phyloP scores from a whole-genome alignment of 2,888 invertebrate genomes.

The Dicyrtomina minuta region DNA sequence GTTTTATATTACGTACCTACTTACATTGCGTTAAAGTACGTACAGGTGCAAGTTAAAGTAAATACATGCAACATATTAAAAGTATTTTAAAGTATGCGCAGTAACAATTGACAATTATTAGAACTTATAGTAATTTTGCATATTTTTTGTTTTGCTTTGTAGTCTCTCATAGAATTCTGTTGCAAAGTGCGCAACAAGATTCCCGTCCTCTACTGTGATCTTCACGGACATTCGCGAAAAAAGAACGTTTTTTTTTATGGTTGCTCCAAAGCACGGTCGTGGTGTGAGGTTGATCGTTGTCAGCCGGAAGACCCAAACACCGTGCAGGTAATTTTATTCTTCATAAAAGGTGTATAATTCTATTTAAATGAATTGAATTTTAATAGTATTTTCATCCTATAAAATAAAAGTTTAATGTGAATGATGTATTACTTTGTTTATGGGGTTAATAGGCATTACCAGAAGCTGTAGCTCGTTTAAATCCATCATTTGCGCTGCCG shows the following conservation, averaged over 20 bases:
- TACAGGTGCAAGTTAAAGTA: too few relatives aligned
- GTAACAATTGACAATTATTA: too few relatives aligned
- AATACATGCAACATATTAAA: too few relatives aligned
- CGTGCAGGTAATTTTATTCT: conserved; percentile 35
- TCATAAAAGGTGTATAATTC: background rate
- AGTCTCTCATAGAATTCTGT: conserved; percentile 45
- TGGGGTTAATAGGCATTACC: conserved; percentile 60
- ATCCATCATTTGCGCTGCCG: conserved; percentile 70
- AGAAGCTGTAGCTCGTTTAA: conserved; percentile 68
- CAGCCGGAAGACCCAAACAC: conserved; percentile 42
- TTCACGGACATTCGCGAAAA: conserved; percentile 91
- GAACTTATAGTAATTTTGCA: too few relatives aligned
- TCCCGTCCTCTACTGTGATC: conserved; percentile 73
- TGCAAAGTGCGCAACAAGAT: conserved; percentile 39
- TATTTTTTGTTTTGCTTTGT: background rate
- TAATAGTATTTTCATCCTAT: too few relatives aligned
- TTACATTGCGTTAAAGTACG: too few relatives aligned
- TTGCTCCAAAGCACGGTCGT: conserved; percentile 60
- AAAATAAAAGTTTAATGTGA: background rate
- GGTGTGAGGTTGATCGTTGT: conserved; percentile 42
- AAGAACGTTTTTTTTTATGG: conserved; percentile 97
- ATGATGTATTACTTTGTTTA: background rate
- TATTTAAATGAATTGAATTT: too few relatives aligned
- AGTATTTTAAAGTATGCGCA: too few relatives aligned
- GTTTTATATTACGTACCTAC: too few relatives aligned